phyloP scores from a whole-genome alignment of 2,797 vertebrate species.

The Lerista edwardsae region DNA sequence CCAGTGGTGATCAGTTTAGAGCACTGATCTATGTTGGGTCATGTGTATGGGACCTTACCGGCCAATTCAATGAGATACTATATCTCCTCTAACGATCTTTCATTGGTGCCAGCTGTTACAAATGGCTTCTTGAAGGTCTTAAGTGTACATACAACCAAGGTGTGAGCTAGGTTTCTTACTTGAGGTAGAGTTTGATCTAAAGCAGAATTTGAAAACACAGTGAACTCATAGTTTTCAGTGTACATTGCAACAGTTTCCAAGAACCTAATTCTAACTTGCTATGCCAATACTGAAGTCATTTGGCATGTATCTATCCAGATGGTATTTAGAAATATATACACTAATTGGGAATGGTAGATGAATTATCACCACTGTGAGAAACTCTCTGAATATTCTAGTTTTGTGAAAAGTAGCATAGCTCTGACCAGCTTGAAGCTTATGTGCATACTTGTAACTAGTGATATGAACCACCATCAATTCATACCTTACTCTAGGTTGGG shows the following conservation, averaged over 20 bases:
- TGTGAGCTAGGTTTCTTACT: slow-evolving; percentile 6
- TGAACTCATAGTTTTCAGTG: slow-evolving; percentile 1
- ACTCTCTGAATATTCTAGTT: slow-evolving; percentile 25
- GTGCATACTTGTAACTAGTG: not conserved
- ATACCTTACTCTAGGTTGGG: not conserved
- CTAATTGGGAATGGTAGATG: slow-evolving; percentile 26
- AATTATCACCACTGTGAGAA: slow-evolving; percentile 5
- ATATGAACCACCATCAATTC: not conserved
- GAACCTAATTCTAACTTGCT: slow-evolving; percentile 10
- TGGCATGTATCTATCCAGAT: slow-evolving; percentile 32
- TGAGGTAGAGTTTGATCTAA: not conserved
- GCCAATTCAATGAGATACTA: not conserved
- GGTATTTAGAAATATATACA: slow-evolving; percentile 21
- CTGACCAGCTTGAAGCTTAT: slow-evolving; percentile 18
- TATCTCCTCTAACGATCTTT: not conserved
- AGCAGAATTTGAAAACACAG: slow-evolving; percentile 11
- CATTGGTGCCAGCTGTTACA: not conserved
- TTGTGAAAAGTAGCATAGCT: not conserved
- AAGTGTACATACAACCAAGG: not conserved
- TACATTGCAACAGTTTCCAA: slow-evolving; percentile 1
- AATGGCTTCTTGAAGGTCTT: not conserved
- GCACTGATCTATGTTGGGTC: not conserved
- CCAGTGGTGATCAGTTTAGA: not conserved
- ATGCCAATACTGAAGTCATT: slow-evolving; percentile 9
- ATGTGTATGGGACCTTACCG: not conserved